Base-by-base conservation (phyloP, 2,113 vertebrate genomes). In the Sapajus apella region DNA sequence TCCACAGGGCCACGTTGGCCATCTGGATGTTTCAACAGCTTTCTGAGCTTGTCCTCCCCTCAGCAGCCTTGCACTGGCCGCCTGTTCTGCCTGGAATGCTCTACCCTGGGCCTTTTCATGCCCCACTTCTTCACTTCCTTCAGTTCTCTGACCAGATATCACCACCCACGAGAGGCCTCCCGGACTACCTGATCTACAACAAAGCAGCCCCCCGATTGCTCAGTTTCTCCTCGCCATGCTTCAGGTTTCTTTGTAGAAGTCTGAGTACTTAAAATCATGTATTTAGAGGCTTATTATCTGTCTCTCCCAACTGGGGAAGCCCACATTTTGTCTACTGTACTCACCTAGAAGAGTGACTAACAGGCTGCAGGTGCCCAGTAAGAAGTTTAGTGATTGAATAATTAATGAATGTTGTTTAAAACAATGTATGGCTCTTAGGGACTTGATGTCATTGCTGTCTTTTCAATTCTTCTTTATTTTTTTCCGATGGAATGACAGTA, bases 121-220 rank as follows among this genome's bases (percentile, higher is more conserved):
- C 23, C n/a, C 55, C 56, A 43, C 56, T 61, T 79, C 30, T n/a
- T 43, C 25, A 11, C 25, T 55, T 50, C 40, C 18, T 37, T 55
- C 35, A 5, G 21, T 20, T 43, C 32, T 66, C 9, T 37, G 40
- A 47, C 43, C 43, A 27, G 6, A 61, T 6, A 12, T 32, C n/a
- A 6, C 32, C 6, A n/a, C 79, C 47, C 37, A 14, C 40, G 40
- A 30, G 18, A 72, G 52, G 12, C 17, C 12, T 61, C 40, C 9
- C 16, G 1, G n/a, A 64, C 6, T 2, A 11, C 1, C 10, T 30
- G 47, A 0, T 11, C 55, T 75, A 25, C n/a, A 45, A 12, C 3
- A 20, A 21, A 56, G 35, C 2, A 35, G 14, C 56, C 75, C 25
- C 40, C 30, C 3, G 37, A 5, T 32, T 4, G 14, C 30, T 73